Evolutionary conservation across 2,888 invertebrate genomes (phyloP), one percentile per base, ranked within the genome.

Genomic region (Scaptomyza caliginosa): DNA sequence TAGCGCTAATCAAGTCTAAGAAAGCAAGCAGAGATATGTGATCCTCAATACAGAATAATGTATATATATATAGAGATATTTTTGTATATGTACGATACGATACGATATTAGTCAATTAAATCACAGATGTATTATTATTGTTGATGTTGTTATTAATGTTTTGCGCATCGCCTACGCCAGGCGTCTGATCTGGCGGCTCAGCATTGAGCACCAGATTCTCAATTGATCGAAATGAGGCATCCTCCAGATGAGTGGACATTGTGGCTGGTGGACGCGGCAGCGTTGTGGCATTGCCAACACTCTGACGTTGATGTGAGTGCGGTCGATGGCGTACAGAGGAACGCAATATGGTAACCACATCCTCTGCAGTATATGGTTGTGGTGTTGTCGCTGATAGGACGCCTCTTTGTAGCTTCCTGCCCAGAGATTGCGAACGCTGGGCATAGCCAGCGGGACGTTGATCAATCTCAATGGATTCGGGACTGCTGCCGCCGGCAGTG

Each of bases 191-290:
- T 24, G 89, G 81, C 21, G 90, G 88, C 49, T 89, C 90, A 7
- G 88, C 89, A 66, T 90, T 90, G 21, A 90, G 73, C 45, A 90
- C 89, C 36, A 90, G 77, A 82, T 90, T 90, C 69, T 90, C 90
- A 52, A 88, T 88, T 3, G 90, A 90, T 40, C 90, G 83, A 39
- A 90, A 90, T 58, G 72, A 77, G 49, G 74, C 76, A 32, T 72
- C 82, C 62, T 84, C 83, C 62, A 80, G 38, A 32, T 86, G 86
- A 6, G 86, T 76, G 50, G 74, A 73, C 83, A 85, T 45, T 3
- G 45, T 77, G 21, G 68, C 43, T 7, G 79, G 83, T 11, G 68
- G 71, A n/a, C 80, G 75, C 4, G 86, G 83, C 49, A 80, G 34
- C 8, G 82, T 82, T 36, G 73, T 60, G 40, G 77, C 70, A 19